Conservation (phyloP, 2,888 invertebrate species). For the Drosophila sordidula region DNA sequence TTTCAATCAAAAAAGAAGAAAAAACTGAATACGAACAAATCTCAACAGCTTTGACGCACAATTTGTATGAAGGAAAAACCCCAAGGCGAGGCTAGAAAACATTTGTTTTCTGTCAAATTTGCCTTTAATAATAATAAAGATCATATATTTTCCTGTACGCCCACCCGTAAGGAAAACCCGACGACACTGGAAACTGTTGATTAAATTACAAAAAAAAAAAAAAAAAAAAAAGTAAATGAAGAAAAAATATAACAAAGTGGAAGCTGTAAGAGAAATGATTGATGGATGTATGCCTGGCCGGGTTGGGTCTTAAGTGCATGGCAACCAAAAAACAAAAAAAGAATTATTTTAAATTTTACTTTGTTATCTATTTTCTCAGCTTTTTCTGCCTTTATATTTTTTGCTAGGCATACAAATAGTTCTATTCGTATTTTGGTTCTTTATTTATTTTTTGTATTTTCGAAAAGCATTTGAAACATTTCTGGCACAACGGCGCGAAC, state of each 20-base stretch:
- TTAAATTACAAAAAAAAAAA: conserved; percentile 69
- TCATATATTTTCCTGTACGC: conserved; percentile 51
- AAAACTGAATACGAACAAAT: conserved; percentile 7
- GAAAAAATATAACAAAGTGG: conserved; percentile 36
- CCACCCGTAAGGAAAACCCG: conserved; percentile 52
- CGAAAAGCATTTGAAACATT: conserved; percentile 77
- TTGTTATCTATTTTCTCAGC: conserved; percentile 14
- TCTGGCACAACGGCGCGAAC: conserved; percentile 72
- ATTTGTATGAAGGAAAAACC: conserved; percentile 52
- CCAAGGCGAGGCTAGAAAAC: conserved; percentile 50
- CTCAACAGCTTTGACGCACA: conserved; percentile 64
- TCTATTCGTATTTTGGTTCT: conserved; percentile 38
- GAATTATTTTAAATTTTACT: conserved; percentile 46
- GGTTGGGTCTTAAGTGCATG: conserved; percentile 64
- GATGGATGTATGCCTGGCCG: conserved; percentile 53
- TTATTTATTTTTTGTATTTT: conserved; percentile 23
- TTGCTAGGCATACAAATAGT: conserved; percentile 34
- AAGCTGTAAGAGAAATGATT: conserved; percentile 63
- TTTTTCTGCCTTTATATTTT: conserved; percentile 5
- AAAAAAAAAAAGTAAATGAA: conserved; percentile 14
- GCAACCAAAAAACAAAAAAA: conserved; percentile 36
- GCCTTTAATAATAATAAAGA: conserved; percentile 71
- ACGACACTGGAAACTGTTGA: conserved; percentile 68
- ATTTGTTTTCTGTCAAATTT: conserved; percentile 81
- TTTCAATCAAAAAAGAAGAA: conserved; percentile 47